phyloP scores from a whole-genome alignment of 2,797 vertebrate species.

The Sebastes oblongus region DNA sequence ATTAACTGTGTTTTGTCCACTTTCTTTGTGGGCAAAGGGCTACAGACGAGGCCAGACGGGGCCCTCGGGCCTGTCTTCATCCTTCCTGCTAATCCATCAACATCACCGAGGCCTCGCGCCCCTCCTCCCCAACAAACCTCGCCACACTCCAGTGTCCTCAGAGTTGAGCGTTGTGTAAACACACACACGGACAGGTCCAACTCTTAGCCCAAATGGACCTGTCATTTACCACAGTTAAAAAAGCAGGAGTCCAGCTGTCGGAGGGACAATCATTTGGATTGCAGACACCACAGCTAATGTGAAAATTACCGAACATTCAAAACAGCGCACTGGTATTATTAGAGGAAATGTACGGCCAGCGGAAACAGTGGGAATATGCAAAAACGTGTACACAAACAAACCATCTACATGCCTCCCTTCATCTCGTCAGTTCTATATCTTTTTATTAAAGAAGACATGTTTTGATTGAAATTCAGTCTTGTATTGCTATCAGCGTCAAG shows the following conservation, averaged over 20 bases:
- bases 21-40: slow-evolving; percentile 36
- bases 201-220: background rate
- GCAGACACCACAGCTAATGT: background rate
- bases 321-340: background rate
- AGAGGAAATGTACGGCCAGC: background rate
- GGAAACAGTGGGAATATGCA: background rate
- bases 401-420: rapidly evolving
- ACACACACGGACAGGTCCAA: slow-evolving; percentile 25
- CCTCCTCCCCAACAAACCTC: slow-evolving; percentile 31
- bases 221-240: slow-evolving; percentile 41
- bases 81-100: slow-evolving; percentile 69
- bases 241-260: background rate
- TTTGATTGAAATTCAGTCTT: background rate
- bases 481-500: background rate
- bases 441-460: background rate
- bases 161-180: slow-evolving; percentile 44
- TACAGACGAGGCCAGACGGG: slow-evolving; percentile 34
- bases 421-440: background rate
- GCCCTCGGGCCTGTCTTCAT: slow-evolving; percentile 43
- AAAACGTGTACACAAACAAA: background rate
- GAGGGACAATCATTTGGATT: background rate
- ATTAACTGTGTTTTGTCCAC: slow-evolving; percentile 35
- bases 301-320: background rate
- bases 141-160: slow-evolving; percentile 40
- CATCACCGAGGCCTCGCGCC: slow-evolving; percentile 28